phyloP scores from a whole-genome alignment of 2,113 vertebrate genomes.

The Isurus oxyrinchus region DNA sequence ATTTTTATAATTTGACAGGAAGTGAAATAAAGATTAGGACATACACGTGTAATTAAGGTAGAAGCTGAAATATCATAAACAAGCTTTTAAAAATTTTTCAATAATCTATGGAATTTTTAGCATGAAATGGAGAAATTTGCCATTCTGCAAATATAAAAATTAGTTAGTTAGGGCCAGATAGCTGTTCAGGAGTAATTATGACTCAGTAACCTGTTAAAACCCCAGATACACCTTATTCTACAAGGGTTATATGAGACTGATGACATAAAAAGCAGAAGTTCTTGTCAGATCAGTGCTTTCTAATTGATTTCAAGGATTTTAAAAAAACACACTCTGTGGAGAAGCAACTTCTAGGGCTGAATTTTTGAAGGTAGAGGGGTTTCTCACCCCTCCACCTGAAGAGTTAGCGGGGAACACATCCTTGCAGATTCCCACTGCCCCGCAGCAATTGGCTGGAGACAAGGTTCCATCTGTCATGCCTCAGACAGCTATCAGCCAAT shows the following conservation, averaged over 20 bases:
- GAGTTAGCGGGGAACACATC: neutral
- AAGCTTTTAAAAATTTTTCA: neutral
- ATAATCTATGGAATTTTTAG: neutral
- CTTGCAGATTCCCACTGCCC: neutral
- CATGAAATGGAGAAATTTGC: neutral
- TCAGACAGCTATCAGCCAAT: too few relatives aligned
- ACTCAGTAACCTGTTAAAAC: neutral
- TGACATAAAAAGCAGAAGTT: neutral
- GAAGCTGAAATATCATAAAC: neutral
- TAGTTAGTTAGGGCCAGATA: neutral
- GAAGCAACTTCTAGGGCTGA: neutral
- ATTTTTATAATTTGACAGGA: neutral
- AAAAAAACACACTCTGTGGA: neutral
- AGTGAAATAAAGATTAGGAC: neutral
- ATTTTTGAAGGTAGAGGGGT: too few relatives aligned
- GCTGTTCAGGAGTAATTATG: neutral
- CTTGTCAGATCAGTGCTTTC: neutral
- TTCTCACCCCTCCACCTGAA: neutral
- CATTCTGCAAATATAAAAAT: neutral
- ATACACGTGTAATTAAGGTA: neutral
- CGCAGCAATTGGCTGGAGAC: too few relatives aligned
- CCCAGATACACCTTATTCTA: neutral
- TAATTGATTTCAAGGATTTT: neutral
- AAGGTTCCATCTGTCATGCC: too few relatives aligned
- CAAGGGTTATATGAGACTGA: neutral